Percentiles rank a stretch among this genome's conserved stretches.
Evolutionary conservation across 2,888 invertebrate genomes (phyloP).

Genomic region (Lithosia quadra): DNA sequence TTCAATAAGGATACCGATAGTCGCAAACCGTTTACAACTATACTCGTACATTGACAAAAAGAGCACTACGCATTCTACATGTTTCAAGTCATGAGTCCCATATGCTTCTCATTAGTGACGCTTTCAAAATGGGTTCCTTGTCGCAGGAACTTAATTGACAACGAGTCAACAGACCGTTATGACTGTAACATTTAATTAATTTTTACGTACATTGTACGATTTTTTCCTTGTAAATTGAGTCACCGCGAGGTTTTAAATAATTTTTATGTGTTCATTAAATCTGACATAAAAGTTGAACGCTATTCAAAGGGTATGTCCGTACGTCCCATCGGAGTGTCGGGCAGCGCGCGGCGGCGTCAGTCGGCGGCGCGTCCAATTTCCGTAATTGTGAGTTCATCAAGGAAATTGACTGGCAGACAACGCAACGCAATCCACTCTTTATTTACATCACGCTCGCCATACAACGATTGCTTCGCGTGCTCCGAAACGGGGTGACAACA

Average conservation of each 20-base stretch:
- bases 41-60: slow-evolving; percentile 37
- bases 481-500: slow-evolving; percentile 55
- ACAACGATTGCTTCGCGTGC: slow-evolving; percentile 62
- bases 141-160: slow-evolving; percentile 74
- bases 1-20: slow-evolving; percentile 72
- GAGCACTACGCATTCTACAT: slow-evolving; percentile 43
- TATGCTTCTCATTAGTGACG: slow-evolving; percentile 71
- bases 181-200: slow-evolving; percentile 66
- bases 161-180: slow-evolving; percentile 59
- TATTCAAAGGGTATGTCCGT: slow-evolving; percentile 31
- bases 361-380: slow-evolving; percentile 76
- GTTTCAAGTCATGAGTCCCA: slow-evolving; percentile 56
- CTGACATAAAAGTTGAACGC: slow-evolving; percentile 49
- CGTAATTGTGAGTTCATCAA: slow-evolving; percentile 84
- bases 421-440: slow-evolving; percentile 71
- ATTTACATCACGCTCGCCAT: slow-evolving; percentile 65
- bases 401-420: slow-evolving; percentile 82
- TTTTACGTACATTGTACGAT: slow-evolving; percentile 59
- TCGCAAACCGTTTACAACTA: slow-evolving; percentile 41
- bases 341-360: slow-evolving; percentile 38
- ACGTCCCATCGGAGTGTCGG: slow-evolving; percentile 23
- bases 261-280: slow-evolving; percentile 46
- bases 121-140: slow-evolving; percentile 71
- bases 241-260: slow-evolving; percentile 51
- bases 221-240: slow-evolving; percentile 54